Evolutionary conservation across 2,797 vertebrate species (phyloP), one percentile per base, ranked within the genome.

Genomic region (Enteromius argenteus): DNA sequence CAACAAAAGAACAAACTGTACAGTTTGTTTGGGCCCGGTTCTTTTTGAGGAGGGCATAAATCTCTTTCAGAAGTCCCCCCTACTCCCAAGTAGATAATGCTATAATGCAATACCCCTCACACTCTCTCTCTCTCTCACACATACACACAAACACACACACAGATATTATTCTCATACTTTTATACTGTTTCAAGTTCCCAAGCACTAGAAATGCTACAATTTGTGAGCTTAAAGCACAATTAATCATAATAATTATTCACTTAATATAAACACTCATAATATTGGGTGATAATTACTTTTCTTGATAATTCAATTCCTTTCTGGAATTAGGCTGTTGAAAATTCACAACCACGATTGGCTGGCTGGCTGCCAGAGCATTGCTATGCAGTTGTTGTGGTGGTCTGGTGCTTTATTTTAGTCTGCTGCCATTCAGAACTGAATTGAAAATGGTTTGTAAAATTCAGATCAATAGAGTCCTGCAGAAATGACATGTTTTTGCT

Each of bases 41-140:
- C 58, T 79, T 79, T 30, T 21, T 79, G 39, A 79, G 60, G 58
- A 79, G 76, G 58, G 58, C 42, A 79, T 79, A 66, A 64, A 79
- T 79, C 76, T 79, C 27, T 79, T 79, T 42, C 58, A 32, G 23
- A 49, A 9, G 4, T 77, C 0, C 5, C 32, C 42, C 42, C 9
- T n/a, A 44, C 42, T 11, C 11, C 69, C 56, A 62, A 62, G 76
- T 44, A 78, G 58, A 64, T 46, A 78, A 64, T 75, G 32, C 51
- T 37, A 75, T 56, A 56, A 75, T 78, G 58, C 76, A 49, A 79
- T 44, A 79, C 60, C 15, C 39, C 27, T 46, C 58, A 44, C 39
- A n/a, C 58, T n/a, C 44, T 32, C 37, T 32, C 37, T 77, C 21
- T 42, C 19, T 42, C 58, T 1, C 23, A 35, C 35, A 35, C 35